phyloP scores from a whole-genome alignment of 2,888 invertebrate species.

The Ctenicera cuprea region DNA sequence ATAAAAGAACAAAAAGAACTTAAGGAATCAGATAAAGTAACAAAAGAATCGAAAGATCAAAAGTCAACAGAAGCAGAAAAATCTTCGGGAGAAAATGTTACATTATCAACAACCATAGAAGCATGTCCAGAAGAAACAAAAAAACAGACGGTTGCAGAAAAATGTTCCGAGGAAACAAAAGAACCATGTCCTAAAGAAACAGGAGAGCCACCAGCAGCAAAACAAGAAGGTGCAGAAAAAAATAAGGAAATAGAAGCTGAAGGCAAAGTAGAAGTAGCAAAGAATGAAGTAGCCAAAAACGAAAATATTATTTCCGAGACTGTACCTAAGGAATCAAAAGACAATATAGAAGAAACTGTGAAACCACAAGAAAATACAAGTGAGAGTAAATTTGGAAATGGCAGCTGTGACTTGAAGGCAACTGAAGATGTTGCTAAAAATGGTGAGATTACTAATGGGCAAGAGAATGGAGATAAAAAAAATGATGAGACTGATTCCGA shows the following conservation, averaged over 20 bases:
- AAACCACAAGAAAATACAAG: constrained; percentile 44
- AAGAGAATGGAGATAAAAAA: constrained; percentile 64
- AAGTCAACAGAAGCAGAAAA: constrained; percentile 3
- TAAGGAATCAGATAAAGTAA: constrained; percentile 34
- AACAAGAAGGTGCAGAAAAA: background rate
- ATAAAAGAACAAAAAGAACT: constrained; percentile 55
- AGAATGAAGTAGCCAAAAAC: background rate
- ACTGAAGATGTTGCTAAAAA: constrained; percentile 64
- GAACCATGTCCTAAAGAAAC: background rate
- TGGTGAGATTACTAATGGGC: constrained; percentile 57
- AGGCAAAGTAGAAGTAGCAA: background rate
- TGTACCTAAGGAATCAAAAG: background rate
- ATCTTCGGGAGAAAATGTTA: background rate
- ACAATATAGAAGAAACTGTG: constrained; percentile 3
- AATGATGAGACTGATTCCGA: constrained; percentile 63
- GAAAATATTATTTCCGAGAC: background rate
- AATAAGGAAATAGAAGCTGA: background rate
- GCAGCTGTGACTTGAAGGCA: constrained; percentile 45
- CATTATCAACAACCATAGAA: background rate
- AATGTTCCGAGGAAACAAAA: background rate
- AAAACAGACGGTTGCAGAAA: background rate
- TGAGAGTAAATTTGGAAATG: background rate
- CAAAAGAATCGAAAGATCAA: background rate
- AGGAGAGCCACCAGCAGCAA: background rate
- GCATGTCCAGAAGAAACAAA: background rate